A percentile compares a stretch with the other conserved stretches of the same genome.
These are phyloP conservation scores for Coregonus suidteri DNA, from an alignment of 2,797 vertebrate species.

Conservation along the genomic window DNA sequence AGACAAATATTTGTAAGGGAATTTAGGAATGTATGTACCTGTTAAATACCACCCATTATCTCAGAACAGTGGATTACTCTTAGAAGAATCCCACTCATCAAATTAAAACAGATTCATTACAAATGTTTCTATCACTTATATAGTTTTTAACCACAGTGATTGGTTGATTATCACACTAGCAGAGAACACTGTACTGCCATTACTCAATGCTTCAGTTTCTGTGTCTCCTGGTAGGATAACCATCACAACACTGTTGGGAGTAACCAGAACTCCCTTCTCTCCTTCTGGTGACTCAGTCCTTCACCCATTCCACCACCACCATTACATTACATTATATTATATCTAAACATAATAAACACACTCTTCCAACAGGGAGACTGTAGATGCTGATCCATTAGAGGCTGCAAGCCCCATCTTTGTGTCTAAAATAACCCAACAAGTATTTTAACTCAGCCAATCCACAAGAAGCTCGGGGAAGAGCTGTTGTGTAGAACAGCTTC, in stretches of 20 bases:
- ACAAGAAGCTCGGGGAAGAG: constrained; percentile 56
- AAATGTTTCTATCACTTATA: background rate
- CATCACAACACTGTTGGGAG: too few relatives aligned
- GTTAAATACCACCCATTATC: too few relatives aligned
- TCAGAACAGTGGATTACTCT: background rate
- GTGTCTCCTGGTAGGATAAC: too few relatives aligned
- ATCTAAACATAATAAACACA: constrained; percentile 43
- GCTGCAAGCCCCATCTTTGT: constrained; percentile 40
- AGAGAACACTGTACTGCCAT: background rate
- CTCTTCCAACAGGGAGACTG: constrained; percentile 25
- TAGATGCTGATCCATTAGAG: constrained; percentile 54
- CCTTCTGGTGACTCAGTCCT: constrained; percentile 65
- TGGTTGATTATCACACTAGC: background rate
- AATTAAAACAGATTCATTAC: background rate
- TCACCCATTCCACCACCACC: constrained; percentile 51
- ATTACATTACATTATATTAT: constrained; percentile 36
- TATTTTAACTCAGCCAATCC: constrained; percentile 50
- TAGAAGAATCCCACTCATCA: background rate
- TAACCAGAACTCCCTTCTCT: background rate
- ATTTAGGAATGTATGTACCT: too few relatives aligned
- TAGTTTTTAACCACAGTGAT: background rate
- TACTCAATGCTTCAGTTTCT: too few relatives aligned
- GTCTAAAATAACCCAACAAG: constrained; percentile 47
- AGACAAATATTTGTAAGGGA: background rate
- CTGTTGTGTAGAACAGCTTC: constrained; percentile 39